These are phyloP conservation scores for Zhuqinia jingwanae DNA, from an alignment of 2,888 invertebrate genomes.

Conservation along the genomic window DNA sequence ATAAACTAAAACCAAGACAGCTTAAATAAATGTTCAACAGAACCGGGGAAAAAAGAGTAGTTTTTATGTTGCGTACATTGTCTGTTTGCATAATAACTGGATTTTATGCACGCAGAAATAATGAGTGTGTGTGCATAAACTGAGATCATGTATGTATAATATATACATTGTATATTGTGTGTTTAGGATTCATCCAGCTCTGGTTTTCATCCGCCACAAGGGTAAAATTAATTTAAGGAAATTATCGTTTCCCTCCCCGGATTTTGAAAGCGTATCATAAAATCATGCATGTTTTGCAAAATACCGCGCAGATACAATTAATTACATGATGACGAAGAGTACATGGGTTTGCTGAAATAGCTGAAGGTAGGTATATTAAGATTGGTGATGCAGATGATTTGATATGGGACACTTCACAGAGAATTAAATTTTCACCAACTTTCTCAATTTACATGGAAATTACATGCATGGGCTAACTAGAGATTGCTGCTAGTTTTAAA, in stretches of 20 bases:
- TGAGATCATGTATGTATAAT: too few species aligned
- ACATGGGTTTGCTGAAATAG: not conserved
- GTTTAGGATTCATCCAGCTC: not conserved
- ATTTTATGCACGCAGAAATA: slow-evolving; percentile 19
- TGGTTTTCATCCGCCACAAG: slow-evolving; percentile 3
- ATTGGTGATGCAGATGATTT: not conserved
- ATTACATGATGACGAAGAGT: not conserved
- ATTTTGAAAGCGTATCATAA: not conserved
- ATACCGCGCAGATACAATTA: not conserved
- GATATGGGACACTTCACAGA: slow-evolving; percentile 7
- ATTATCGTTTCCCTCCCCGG: slow-evolving; percentile 22
- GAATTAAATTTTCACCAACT: slow-evolving; percentile 43
- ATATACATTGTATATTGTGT: too few species aligned
- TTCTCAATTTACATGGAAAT: slow-evolving; percentile 9
- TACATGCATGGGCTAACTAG: too few species aligned
- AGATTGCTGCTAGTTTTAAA: too few species aligned
- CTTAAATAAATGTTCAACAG: slow-evolving; percentile 24
- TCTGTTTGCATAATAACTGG: not conserved
- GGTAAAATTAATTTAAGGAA: slow-evolving; percentile 58
- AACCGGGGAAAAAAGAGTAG: slow-evolving; percentile 11
- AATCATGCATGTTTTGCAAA: not conserved
- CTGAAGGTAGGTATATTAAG: not conserved
- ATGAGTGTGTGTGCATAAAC: not conserved
- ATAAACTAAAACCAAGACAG: slow-evolving; percentile 27
- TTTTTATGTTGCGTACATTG: slow-evolving; percentile 1